These are phyloP conservation scores for Danio albolineatus DNA, from an alignment of 2,797 vertebrate species.

Conservation along the genomic window DNA sequence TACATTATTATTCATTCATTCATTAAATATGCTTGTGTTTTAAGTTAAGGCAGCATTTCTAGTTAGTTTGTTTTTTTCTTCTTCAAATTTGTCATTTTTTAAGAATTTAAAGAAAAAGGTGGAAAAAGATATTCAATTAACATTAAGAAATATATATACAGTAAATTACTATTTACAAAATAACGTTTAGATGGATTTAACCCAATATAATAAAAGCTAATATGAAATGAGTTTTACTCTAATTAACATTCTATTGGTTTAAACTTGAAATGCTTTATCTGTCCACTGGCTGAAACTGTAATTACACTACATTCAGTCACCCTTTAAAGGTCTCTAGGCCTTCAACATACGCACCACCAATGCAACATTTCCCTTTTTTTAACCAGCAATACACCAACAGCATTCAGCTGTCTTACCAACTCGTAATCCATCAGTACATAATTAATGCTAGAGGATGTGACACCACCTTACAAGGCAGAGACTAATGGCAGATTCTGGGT, in stretches of 20 bases:
- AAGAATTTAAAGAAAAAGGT: too few species aligned
- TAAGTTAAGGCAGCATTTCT: too few species aligned
- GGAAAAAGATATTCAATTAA: too few species aligned
- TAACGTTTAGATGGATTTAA: too few species aligned
- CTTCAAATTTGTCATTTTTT: too few species aligned
- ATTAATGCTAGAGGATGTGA: conserved; percentile 8
- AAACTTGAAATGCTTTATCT: not conserved
- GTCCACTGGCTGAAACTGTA: not conserved
- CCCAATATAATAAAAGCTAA: too few species aligned
- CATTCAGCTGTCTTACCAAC: not conserved
- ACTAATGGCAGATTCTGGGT: not conserved
- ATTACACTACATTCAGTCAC: not conserved
- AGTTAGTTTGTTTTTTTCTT: too few species aligned
- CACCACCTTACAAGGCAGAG: conserved; percentile 4
- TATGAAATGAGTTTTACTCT: too few species aligned
- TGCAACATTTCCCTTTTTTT: not conserved
- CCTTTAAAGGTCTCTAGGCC: not conserved
- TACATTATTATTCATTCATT: too few species aligned
- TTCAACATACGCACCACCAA: not conserved
- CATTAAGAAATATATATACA: too few species aligned
- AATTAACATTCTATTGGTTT: not conserved
- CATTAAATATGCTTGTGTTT: too few species aligned
- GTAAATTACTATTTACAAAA: too few species aligned
- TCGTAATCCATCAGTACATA: conserved; percentile 23
- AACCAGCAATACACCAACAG: not conserved